Evolutionary conservation across 2,888 invertebrate species (phyloP).

Genomic region (Orthosia gracilis): DNA sequence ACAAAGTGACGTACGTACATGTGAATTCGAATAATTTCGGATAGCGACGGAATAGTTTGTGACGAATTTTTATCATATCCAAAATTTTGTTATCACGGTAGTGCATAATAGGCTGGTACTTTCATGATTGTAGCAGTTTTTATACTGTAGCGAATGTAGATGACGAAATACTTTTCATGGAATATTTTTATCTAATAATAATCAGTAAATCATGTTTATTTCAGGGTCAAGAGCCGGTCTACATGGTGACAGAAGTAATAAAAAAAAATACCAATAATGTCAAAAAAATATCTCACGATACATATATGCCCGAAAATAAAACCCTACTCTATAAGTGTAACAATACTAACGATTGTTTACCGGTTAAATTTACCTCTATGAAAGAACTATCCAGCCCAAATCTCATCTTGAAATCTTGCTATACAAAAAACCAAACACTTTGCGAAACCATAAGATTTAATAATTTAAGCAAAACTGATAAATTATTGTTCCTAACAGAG

Average conservation of each 20-base stretch:
- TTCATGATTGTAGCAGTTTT: too few relatives aligned
- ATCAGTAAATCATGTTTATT: constrained; percentile 60
- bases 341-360: constrained; percentile 68
- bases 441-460: constrained; percentile 81
- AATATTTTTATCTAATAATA: too few relatives aligned
- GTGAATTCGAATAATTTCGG: too few relatives aligned
- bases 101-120: too few relatives aligned
- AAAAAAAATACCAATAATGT: constrained; percentile 60
- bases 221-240: constrained; percentile 77
- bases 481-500: constrained; percentile 79
- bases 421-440: constrained; percentile 61
- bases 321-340: constrained; percentile 79
- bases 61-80: too few relatives aligned
- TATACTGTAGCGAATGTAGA: too few relatives aligned
- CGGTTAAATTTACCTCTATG: constrained; percentile 73
- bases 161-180: too few relatives aligned
- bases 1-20: too few relatives aligned
- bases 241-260: constrained; percentile 68
- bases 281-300: constrained; percentile 77
- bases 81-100: too few relatives aligned
- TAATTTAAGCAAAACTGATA: constrained; percentile 82
- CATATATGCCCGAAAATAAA: constrained; percentile 80
- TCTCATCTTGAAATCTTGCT: constrained; percentile 76
- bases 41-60: too few relatives aligned
- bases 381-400: constrained; percentile 75